Evolutionary conservation across 1,140 invertebrate species (phyloP), one percentile per base, ranked within the genome.

Genomic region (Drosophila chauvacae): DNA sequence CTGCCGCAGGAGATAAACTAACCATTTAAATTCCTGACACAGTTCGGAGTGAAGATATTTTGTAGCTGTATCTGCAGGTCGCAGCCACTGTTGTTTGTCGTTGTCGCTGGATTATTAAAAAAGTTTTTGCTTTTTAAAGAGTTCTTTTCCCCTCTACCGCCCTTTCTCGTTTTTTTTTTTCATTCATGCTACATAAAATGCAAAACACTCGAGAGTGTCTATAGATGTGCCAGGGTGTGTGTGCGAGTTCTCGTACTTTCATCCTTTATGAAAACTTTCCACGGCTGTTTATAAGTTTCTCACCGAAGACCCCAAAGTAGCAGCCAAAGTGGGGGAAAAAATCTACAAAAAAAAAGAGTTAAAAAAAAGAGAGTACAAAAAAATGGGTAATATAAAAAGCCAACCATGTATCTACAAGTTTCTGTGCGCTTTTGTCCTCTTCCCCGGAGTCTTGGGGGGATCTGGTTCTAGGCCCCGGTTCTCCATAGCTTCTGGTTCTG

Each of bases 91-190:
- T 30, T 45, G 73, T 60, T 68, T 63, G 55, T 41, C 28, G 47
- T 68, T 87, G 82, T 87, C 83, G 82, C 78, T 87, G 82, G 85
- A 82, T 86, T 86, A 86, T 86, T 86, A 86, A 86, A 86, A 87
- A 86, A 86, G 79, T 86, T 86, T 82, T 76, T 63, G 64, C 80
- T 86, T 83, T 55, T 86, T 87, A 86, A 77, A 87, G 83, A 87
- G 83, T 70, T 87, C 75, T 64, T 35, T 37, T 55, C 53, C 50
- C 20, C 28, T 20, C 44, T 39, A 39, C 42, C 26, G 18, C 35
- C 26, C 55, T 35, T 18, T 20, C 18, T 39, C 47, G 4, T 11
- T 37, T 33, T 42, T 44, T 28, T 39, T 62, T 53, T 61, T 39
- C 48, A 60, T 64, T 72, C 68, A 53, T 51, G 57, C 51, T 45